Base-by-base conservation (phyloP, 2,888 invertebrate genomes). In the Labia minor region DNA sequence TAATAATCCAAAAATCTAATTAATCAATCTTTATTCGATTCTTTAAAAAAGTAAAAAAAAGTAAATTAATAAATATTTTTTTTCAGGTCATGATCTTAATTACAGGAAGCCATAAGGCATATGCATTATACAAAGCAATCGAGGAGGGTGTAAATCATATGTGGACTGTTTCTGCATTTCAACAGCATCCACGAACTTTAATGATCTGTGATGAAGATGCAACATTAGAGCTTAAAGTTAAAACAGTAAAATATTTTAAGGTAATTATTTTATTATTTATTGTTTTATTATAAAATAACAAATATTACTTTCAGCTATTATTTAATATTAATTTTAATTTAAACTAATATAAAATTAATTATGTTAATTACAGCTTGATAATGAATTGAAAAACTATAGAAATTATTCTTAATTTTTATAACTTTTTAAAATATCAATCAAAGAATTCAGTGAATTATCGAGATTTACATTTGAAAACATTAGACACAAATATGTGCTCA, bases 121-220 rank as follows among this genome's bases (percentile, higher is more conserved):
- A 95, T 76, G 98, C 99, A 66, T 83, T 99, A 70, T 92, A 96
- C 76, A 96, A 96, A 80, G 97, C 98, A 10, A 92, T 99, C 74
- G 99, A 99, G 80, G 95, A 97, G 78, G 98, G 98, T 67, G 88
- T 99, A 11, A 97, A 94, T 81, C 98, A 99, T 80, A 99, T 99
- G 98, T 99, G 98, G 96, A 99, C 99, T 0, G 97, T 98, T 61
- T 96, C 95, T 62, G 97, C 97, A 65, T 96, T 99, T 82, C 98
- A 96, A 78, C 93, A 94, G 78, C 98, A 99, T 80, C 87, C 90
- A 64, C 86, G 88, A 74, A 89, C 96, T 21, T 82, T 96, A 68
- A 95, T 98, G 83, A 84, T 99, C 70, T 96, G 95, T 78, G 98
- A 99, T 78, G 98, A 99, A 80, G 94, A 92, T 79, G 97, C 99